Evolutionary conservation across 1,140 invertebrate genomes (phyloP).

Genomic region (Homarus americanus): DNA sequence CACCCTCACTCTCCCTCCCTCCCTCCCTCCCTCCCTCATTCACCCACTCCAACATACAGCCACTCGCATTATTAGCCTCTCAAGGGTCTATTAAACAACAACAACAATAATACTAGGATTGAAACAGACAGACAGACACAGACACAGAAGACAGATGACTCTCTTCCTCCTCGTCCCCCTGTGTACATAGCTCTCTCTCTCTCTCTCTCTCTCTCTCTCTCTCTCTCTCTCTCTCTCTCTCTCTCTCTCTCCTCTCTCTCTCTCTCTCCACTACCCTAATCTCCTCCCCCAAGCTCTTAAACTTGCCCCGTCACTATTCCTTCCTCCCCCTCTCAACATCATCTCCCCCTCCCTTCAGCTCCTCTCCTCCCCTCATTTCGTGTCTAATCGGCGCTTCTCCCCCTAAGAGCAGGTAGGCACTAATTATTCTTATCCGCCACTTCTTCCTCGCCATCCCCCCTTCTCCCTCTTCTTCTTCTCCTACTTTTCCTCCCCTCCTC

Average conservation of each 20-base stretch:
- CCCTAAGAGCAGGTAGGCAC: too few relatives aligned
- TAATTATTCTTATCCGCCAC: neutral
- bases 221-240: neutral
- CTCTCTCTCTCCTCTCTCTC: neutral
- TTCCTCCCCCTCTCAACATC: conserved; percentile 10
- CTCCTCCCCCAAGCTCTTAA: neutral
- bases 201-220: neutral
- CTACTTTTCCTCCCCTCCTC: neutral
- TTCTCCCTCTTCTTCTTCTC: neutral
- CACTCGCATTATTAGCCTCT: too few relatives aligned
- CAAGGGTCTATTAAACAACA: too few relatives aligned
- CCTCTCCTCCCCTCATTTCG: neutral
- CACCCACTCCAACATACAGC: too few relatives aligned
- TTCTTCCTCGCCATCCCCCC: neutral
- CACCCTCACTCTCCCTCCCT: neutral
- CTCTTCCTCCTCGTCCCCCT: too few relatives aligned
- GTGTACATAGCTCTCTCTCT: neutral
- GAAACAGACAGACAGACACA: too few relatives aligned
- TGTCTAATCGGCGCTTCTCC: neutral
- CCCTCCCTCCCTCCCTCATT: neutral
- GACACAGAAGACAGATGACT: too few relatives aligned
- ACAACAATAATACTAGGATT: too few relatives aligned
- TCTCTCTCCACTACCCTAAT: neutral
- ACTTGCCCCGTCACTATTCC: neutral
- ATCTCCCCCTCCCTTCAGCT: neutral